phyloP scores from a whole-genome alignment of 2,888 invertebrate species.

The Shargacucullia verbasci region DNA sequence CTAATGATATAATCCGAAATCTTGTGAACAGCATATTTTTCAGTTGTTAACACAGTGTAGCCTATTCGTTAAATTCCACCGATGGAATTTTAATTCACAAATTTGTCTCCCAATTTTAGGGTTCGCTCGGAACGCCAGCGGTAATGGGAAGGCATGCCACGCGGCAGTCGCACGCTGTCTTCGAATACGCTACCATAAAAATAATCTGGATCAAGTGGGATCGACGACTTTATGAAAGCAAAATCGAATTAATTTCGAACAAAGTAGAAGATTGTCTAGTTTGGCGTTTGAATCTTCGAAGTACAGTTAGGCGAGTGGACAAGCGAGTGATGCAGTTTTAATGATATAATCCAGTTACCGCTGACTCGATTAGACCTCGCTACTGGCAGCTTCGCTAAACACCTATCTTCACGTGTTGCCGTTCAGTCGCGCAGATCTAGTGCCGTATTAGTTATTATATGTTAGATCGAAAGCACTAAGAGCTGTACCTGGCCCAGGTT shows the following conservation, averaged over 20 bases:
- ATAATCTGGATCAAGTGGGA: slow-evolving; percentile 68
- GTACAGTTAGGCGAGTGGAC: slow-evolving; percentile 78
- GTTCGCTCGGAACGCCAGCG: slow-evolving; percentile 71
- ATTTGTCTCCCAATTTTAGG: slow-evolving; percentile 79
- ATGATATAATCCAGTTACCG: slow-evolving; percentile 85
- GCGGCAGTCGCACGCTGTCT: slow-evolving; percentile 78
- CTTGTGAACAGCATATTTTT: slow-evolving; percentile 24
- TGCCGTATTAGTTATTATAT: slow-evolving; percentile 75
- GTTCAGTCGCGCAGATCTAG: slow-evolving; percentile 66
- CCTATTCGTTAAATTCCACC: slow-evolving; percentile 51
- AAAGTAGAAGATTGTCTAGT: slow-evolving; percentile 35
- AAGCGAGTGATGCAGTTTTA: slow-evolving; percentile 84
- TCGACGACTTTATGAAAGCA: slow-evolving; percentile 43
- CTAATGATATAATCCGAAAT: slow-evolving; percentile 8
- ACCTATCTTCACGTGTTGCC: slow-evolving; percentile 74
- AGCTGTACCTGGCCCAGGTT: slow-evolving; percentile 54
- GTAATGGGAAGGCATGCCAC: slow-evolving; percentile 79
- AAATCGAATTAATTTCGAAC: slow-evolving; percentile 34
- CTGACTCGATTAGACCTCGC: slow-evolving; percentile 82
- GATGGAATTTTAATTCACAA: slow-evolving; percentile 81
- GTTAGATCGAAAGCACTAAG: slow-evolving; percentile 65
- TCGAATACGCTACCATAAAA: slow-evolving; percentile 62
- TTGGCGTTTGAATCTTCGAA: slow-evolving; percentile 61
- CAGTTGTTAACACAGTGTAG: slow-evolving; percentile 41
- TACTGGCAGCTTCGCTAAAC: slow-evolving; percentile 73